Percentiles rank a stretch among this genome's conserved stretches.
Conservation (phyloP, 2,888 invertebrate species). For the Halictus ligatus region DNA sequence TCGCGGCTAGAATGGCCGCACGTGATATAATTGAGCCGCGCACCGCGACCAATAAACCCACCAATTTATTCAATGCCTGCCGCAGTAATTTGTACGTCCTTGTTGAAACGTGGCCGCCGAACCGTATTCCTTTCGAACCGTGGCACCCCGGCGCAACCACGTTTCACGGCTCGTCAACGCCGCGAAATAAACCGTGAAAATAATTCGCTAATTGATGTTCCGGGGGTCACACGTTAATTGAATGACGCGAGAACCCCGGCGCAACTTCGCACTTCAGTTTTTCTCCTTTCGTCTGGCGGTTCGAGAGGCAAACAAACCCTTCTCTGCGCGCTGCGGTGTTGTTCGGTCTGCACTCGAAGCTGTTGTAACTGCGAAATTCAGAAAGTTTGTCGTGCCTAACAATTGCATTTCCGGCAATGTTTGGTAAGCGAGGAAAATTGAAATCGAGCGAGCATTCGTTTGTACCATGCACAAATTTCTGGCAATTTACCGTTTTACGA, state of each 20-base stretch:
- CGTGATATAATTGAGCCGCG: slow-evolving; percentile 33
- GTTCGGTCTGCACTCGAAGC: not conserved
- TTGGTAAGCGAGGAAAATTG: not conserved
- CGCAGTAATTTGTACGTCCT: slow-evolving; percentile 40
- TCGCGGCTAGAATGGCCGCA: slow-evolving; percentile 21
- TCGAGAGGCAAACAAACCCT: not conserved
- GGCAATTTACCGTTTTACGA: not conserved
- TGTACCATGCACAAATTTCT: not conserved
- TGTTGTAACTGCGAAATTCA: not conserved
- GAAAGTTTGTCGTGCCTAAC: not conserved
- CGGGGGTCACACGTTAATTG: slow-evolving; percentile 19
- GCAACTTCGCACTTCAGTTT: not conserved
- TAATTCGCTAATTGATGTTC: slow-evolving; percentile 12
- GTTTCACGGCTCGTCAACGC: slow-evolving; percentile 2
- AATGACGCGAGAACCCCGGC: not conserved
- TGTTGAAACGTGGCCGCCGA: slow-evolving; percentile 19
- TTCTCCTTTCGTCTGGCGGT: not conserved
- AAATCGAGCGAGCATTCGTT: too few species aligned
- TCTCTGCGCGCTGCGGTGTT: not conserved
- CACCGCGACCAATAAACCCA: slow-evolving; percentile 23
- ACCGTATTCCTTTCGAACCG: slow-evolving; percentile 14
- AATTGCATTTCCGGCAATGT: not conserved
- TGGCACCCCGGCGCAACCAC: not conserved
- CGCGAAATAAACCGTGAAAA: slow-evolving; percentile 20
- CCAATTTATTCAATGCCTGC: slow-evolving; percentile 44